A percentile compares a stretch with the other conserved stretches of the same genome.
Evolutionary conservation across 1,140 invertebrate genomes (phyloP).

Genomic region (Zeugodacus cucurbitae): DNA sequence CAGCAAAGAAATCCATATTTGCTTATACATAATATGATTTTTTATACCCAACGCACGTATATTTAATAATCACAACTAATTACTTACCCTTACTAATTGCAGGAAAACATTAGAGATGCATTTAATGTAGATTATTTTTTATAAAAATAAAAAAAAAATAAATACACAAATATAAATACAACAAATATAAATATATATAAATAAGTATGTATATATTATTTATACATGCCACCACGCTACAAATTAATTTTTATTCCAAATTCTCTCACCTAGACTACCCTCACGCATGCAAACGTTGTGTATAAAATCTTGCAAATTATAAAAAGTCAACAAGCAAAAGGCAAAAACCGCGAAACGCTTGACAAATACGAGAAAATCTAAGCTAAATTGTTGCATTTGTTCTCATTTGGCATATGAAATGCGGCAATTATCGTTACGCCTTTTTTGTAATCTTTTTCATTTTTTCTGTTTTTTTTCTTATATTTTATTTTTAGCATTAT

Average conservation of each 20-base stretch:
- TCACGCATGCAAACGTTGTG: neutral
- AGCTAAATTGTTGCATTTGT: constrained; percentile 21
- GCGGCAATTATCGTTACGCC: neutral
- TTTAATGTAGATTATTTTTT: too few relatives aligned
- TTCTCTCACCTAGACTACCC: too few relatives aligned
- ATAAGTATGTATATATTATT: too few relatives aligned
- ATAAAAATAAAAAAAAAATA: too few relatives aligned
- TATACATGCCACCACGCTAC: too few relatives aligned
- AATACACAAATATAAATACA: too few relatives aligned
- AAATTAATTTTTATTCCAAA: too few relatives aligned
- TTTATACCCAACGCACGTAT: neutral
- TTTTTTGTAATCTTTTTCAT: neutral
- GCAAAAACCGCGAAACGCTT: neutral
- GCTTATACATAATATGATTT: neutral
- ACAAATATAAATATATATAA: too few relatives aligned
- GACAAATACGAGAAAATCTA: neutral
- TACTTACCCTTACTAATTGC: too few relatives aligned
- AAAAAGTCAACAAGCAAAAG: neutral
- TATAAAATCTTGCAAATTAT: neutral
- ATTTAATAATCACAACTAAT: too few relatives aligned
- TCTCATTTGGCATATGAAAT: constrained; percentile 7
- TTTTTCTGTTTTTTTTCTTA: neutral
- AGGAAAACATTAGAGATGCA: too few relatives aligned
- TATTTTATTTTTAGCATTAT: neutral
- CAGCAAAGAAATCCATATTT: neutral